These are phyloP conservation scores for Brotula barbata DNA, from an alignment of 2,797 vertebrate species.

Conservation along the genomic window DNA sequence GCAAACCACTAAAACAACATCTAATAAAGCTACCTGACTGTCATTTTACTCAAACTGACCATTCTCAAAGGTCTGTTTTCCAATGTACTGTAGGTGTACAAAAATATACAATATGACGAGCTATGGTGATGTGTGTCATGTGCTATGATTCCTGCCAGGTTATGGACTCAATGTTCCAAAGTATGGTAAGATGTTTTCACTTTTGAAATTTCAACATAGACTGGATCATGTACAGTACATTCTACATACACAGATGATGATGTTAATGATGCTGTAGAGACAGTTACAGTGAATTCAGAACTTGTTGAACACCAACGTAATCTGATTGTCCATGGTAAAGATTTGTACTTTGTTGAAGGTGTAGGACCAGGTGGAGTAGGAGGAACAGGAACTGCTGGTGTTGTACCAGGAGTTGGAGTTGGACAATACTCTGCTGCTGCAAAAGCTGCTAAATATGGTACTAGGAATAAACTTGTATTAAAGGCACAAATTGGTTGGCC, in stretches of 20 bases:
- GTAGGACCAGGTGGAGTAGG: slow-evolving; percentile 21
- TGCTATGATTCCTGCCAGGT: slow-evolving; percentile 27
- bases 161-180: slow-evolving; percentile 61
- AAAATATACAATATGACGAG: not conserved
- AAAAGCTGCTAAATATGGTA: slow-evolving; percentile 66
- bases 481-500: not conserved
- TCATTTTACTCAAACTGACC: no score
- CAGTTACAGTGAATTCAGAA: no score
- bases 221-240: not conserved
- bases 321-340: no score
- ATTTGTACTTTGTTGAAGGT: slow-evolving; percentile 28
- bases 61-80: no score
- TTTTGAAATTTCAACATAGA: not conserved
- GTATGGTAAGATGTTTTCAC: slow-evolving; percentile 46
- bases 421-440: slow-evolving; percentile 56
- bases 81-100: no score
- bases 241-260: not conserved
- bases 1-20: no score
- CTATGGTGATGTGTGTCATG: not conserved
- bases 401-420: slow-evolving; percentile 22
- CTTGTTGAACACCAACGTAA: no score
- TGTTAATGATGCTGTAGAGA: not conserved
- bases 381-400: slow-evolving; percentile 31
- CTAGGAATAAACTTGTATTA: not conserved
- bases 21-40: no score